These are phyloP conservation scores for Esox lucius DNA, from an alignment of 2,797 vertebrate species.

Conservation along the genomic window DNA sequence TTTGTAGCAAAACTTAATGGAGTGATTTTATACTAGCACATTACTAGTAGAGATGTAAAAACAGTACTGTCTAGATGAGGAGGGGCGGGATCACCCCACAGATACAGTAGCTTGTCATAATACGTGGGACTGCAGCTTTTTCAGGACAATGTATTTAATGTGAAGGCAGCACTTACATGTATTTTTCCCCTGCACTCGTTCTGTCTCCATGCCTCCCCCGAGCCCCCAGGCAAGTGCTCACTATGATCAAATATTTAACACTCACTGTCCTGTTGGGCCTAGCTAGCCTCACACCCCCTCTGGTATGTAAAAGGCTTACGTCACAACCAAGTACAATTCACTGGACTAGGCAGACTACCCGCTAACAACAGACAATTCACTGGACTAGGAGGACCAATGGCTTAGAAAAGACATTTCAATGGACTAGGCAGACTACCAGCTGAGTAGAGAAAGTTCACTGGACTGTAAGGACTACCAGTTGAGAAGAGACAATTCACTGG, in stretches of 20 bases:
- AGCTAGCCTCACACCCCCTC: conserved; percentile 29
- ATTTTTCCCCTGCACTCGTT: conserved; percentile 47
- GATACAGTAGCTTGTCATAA: conserved; percentile 49
- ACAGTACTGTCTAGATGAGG: neutral
- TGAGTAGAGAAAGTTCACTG: no score
- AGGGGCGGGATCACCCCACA: conserved; percentile 36
- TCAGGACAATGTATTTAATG: conserved; percentile 61
- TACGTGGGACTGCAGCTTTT: conserved; percentile 57
- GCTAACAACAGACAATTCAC: neutral
- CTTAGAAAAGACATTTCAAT: no score
- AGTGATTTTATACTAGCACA: neutral
- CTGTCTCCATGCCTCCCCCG: conserved; percentile 16
- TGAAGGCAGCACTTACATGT: conserved; percentile 70
- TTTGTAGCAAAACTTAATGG: neutral
- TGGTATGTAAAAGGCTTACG: conserved; percentile 2
- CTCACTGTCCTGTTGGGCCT: conserved; percentile 32
- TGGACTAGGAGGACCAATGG: no score
- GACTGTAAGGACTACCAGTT: no score
- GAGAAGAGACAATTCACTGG: no score
- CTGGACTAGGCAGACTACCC: neutral
- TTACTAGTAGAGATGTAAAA: neutral
- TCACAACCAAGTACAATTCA: neutral
- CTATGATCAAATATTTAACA: conserved; percentile 65
- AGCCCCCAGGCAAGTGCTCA: conserved; percentile 59
- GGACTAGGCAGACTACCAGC: no score